Evolutionary conservation across 2,797 vertebrate genomes (phyloP), one percentile per base, ranked within the genome.

Genomic region (Muscicapa comitata): DNA sequence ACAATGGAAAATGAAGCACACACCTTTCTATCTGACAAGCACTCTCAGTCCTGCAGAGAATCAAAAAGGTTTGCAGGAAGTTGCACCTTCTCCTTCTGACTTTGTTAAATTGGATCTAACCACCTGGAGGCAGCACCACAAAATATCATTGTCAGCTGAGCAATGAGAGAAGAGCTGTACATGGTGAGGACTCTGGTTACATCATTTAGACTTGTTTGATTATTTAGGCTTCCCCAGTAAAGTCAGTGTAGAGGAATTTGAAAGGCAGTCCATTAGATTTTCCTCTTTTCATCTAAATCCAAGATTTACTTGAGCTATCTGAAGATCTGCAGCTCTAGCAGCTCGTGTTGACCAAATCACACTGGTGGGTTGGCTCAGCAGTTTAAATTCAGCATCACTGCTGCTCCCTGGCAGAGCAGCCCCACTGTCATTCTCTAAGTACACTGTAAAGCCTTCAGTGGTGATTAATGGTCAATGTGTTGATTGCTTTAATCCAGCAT

Each of bases 401-500:
- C 33, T 67, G 24, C 38, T 58, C 0, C 47, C 48, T 33, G 28
- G 21, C n/a, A 55, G 63, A 82, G 15, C 21, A 26, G 62, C 28
- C 67, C 59, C 48, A 16, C 48, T 76, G 67, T 85, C 42, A 28
- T 37, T 29, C 58, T 61, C 19, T 11, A 11, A 51, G 53, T 9
- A 58, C 72, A 35, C 86, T 66, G 77, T 25, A 61, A 42, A 87
- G 61, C 68, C 33, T 87, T 89, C 81, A 26, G 0, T 73, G 2
- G 75, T 89, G 91, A 95, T 95, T 93, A 94, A 92, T 93, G 92
- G 31, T 57, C 93, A 74, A 24, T 48, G 87, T 86, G 90, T 18
- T 95, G 94, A 95, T 93, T 77, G 89, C 91, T 94, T 80, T 95
- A 96, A 96, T 89, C 94, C 92, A 54, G 42, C 54, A 2, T 6